A percentile compares a stretch with the other conserved stretches of the same genome.
These are phyloP conservation scores for Halocynthia aurantium DNA, from an alignment of 23 tunicate genomes.

Conservation along the genomic window DNA sequence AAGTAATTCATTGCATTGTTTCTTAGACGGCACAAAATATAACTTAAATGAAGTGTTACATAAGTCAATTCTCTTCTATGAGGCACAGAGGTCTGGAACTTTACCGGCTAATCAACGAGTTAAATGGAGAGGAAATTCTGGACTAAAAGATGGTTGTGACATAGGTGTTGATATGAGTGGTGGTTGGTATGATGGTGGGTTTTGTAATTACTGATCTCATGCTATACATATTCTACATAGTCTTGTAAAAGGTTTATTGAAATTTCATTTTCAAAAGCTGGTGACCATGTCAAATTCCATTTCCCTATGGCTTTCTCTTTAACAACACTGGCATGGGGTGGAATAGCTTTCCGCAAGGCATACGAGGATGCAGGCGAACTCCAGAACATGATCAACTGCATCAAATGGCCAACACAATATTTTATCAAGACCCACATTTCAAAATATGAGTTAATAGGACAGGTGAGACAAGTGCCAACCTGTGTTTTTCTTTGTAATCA, in stretches of 20 bases:
- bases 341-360: constrained; percentile 66
- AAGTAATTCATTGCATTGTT: not conserved
- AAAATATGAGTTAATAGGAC: constrained; percentile 72
- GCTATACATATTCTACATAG: not conserved
- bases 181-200: constrained; percentile 96
- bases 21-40: constrained; percentile 45
- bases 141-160: constrained; percentile 96
- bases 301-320: constrained; percentile 97
- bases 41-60: constrained; percentile 88
- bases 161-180: constrained; percentile 64
- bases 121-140: constrained; percentile 94
- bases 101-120: constrained; percentile 70
- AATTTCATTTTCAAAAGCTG: constrained; percentile 61
- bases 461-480: constrained; percentile 30
- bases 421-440: constrained; percentile 77
- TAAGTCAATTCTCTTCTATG: constrained; percentile 84
- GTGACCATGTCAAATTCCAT: constrained; percentile 85
- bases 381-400: constrained; percentile 25
- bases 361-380: constrained; percentile 70
- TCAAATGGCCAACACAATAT: constrained; percentile 93
- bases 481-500: not conserved
- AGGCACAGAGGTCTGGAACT: constrained; percentile 94
- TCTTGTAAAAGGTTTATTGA: not conserved
- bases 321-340: constrained; percentile 96
- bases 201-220: not conserved